These are phyloP conservation scores for Bujurquina vittata DNA, from an alignment of 2,113 vertebrate species.

Conservation along the genomic window DNA sequence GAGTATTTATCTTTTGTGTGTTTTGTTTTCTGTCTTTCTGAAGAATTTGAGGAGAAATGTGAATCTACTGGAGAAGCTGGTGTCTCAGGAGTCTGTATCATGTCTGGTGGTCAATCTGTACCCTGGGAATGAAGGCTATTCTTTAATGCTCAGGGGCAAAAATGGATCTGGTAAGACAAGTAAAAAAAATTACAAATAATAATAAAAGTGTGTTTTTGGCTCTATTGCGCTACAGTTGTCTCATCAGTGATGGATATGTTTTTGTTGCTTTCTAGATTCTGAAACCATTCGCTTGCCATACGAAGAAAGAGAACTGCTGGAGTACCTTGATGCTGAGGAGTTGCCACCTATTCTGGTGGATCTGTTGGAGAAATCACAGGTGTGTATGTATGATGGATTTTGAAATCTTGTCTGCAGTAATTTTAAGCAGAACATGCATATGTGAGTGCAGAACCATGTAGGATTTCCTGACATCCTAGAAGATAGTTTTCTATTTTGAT, in stretches of 20 bases:
- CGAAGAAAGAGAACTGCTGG: slow-evolving; percentile 95
- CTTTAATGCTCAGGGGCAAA: slow-evolving; percentile 98
- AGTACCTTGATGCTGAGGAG: slow-evolving; percentile 97
- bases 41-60: slow-evolving; percentile 99
- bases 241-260: not conserved
- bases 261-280: slow-evolving; percentile 83
- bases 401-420: not conserved
- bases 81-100: slow-evolving; percentile 94
- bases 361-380: slow-evolving; percentile 99
- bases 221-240: not conserved
- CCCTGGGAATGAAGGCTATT: slow-evolving; percentile 98
- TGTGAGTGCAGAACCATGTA: not conserved
- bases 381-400: slow-evolving; percentile 50
- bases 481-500: not conserved
- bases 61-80: slow-evolving; percentile 97
- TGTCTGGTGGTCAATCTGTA: slow-evolving; percentile 98
- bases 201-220: not conserved
- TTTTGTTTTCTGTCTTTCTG: slow-evolving; percentile 36
- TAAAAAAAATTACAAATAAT: not conserved
- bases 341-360: slow-evolving; percentile 97
- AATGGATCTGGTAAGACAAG: slow-evolving; percentile 93
- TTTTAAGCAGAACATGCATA: not conserved
- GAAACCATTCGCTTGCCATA: slow-evolving; percentile 98
- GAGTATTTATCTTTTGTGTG: not conserved
- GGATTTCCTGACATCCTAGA: not conserved